These are phyloP conservation scores for Oscheius onirici DNA, from an alignment of 2,888 invertebrate species.

Conservation along the genomic window DNA sequence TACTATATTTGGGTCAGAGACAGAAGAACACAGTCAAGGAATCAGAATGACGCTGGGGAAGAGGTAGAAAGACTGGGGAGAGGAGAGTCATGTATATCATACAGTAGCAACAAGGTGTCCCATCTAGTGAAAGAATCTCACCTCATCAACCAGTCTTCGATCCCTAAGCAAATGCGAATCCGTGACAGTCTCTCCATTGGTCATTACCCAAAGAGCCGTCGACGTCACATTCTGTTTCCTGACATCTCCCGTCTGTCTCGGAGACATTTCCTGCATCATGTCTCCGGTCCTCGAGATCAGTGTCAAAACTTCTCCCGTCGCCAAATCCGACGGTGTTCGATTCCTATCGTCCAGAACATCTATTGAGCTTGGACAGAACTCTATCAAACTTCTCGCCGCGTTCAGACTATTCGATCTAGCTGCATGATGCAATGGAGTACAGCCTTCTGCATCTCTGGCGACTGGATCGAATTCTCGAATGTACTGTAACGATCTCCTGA, in stretches of 20 bases:
- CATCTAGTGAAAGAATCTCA: constrained; percentile 15
- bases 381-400: constrained; percentile 23
- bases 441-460: constrained; percentile 87
- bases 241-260: background rate
- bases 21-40: no score
- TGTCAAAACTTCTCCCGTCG: constrained; percentile 30
- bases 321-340: constrained; percentile 45
- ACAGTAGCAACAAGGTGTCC: no score
- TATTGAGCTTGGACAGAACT: constrained; percentile 24
- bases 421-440: constrained; percentile 81
- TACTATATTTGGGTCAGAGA: no score
- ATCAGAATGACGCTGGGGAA: no score
- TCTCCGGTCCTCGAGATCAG: background rate
- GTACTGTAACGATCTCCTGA: constrained; percentile 78
- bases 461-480: constrained; percentile 92
- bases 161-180: constrained; percentile 40
- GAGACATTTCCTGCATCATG: background rate
- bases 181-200: constrained; percentile 55
- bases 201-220: constrained; percentile 62
- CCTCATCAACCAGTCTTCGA: constrained; percentile 33
- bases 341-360: constrained; percentile 52
- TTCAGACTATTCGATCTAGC: constrained; percentile 16
- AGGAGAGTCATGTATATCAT: no score
- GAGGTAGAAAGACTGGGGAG: no score
- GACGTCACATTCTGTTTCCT: constrained; percentile 36